Conservation (phyloP, 2,888 invertebrate species). For the Lysandra coridon region DNA sequence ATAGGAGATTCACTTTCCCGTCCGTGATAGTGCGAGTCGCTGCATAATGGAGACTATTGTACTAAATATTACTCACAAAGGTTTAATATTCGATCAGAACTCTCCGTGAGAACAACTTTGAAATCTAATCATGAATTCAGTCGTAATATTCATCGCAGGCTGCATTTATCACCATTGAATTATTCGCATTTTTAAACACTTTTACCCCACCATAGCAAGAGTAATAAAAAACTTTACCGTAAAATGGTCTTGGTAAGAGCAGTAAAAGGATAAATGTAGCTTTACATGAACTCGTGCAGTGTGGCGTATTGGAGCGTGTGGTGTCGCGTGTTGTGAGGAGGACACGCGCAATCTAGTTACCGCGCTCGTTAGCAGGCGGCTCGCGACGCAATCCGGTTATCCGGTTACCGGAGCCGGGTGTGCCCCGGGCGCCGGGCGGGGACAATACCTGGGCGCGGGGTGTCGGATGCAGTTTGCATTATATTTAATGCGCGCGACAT, state of each 20-base stretch:
- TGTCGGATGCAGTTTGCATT: not conserved
- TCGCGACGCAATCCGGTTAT: slow-evolving; percentile 53
- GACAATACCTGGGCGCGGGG: not conserved
- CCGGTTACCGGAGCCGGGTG: slow-evolving; percentile 37
- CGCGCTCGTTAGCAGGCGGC: slow-evolving; percentile 51
- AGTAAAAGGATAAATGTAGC: not conserved
- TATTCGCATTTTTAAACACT: not conserved
- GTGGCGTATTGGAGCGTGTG: not conserved
- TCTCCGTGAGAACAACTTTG: no score
- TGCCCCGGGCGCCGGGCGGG: slow-evolving; percentile 34
- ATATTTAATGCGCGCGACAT: not conserved
- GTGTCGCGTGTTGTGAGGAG: not conserved
- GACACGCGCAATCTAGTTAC: slow-evolving; percentile 46
- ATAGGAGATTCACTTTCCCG: not conserved
- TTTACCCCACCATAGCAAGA: not conserved
- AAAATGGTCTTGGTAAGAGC: not conserved
- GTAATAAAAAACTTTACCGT: not conserved
- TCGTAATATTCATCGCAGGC: no score
- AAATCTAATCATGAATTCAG: no score
- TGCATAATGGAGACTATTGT: not conserved
- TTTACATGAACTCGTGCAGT: not conserved
- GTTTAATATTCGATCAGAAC: no score
- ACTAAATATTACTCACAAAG: not conserved
- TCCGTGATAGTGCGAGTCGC: not conserved
- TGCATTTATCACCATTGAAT: no score